Evolutionary conservation across 2,888 invertebrate species (phyloP).

Genomic region (Zhengitettix transpicula): DNA sequence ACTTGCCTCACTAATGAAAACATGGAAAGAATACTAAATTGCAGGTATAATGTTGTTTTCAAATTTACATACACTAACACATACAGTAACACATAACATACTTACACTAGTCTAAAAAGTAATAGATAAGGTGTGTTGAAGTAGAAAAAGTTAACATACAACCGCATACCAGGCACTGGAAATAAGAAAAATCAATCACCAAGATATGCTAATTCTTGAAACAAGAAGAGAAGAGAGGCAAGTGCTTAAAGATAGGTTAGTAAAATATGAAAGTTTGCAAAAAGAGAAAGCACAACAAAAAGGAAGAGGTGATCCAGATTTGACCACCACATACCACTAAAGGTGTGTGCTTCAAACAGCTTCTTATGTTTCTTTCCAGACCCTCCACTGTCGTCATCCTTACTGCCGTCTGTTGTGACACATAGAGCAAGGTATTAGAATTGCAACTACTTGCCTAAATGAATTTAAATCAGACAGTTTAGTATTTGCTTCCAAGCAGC

Average conservation of each 20-base stretch:
- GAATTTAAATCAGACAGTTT: no score
- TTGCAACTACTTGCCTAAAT: no score
- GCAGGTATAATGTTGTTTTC: no score
- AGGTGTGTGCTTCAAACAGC: slow-evolving; percentile 15
- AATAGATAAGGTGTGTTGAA: neutral
- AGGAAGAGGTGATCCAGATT: slow-evolving; percentile 1
- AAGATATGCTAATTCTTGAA: neutral
- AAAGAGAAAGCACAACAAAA: slow-evolving; percentile 21
- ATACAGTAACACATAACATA: neutral
- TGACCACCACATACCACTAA: slow-evolving; percentile 17
- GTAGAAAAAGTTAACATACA: slow-evolving; percentile 53
- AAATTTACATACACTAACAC: no score
- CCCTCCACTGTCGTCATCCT: neutral
- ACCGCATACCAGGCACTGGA: slow-evolving; percentile 94
- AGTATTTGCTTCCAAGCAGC: no score
- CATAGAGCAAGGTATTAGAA: neutral
- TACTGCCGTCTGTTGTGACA: slow-evolving; percentile 4
- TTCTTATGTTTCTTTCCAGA: slow-evolving; percentile 5
- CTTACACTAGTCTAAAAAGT: neutral
- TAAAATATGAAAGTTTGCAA: neutral
- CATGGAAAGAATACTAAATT: no score
- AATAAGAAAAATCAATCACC: slow-evolving; percentile 37
- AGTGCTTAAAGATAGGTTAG: neutral
- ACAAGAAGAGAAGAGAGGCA: neutral
- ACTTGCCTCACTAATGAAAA: no score